These are phyloP conservation scores for Coelopa pilipes DNA, from an alignment of 2,888 invertebrate genomes.

Conservation along the genomic window DNA sequence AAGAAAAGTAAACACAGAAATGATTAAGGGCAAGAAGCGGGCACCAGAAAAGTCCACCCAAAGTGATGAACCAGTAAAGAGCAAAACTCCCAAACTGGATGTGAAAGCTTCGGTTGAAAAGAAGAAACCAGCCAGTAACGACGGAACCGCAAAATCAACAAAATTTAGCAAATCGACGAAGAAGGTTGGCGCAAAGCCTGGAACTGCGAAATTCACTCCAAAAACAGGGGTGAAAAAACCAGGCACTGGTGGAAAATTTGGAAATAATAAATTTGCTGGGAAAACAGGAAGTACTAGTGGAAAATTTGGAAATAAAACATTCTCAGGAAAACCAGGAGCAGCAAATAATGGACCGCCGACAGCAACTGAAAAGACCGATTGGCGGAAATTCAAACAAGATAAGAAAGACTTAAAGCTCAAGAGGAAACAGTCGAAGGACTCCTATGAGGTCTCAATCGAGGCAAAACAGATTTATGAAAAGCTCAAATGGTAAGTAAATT, in stretches of 20 bases:
- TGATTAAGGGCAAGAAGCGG: conserved; percentile 44
- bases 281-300: conserved; percentile 34
- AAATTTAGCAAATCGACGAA: conserved; percentile 42
- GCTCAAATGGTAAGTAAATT: conserved; percentile 58
- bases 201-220: conserved; percentile 37
- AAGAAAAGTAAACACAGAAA: conserved; percentile 1
- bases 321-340: conserved; percentile 37
- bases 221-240: conserved; percentile 39
- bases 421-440: conserved; percentile 71
- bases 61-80: conserved; percentile 32
- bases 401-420: conserved; percentile 77
- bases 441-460: conserved; percentile 69
- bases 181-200: conserved; percentile 11
- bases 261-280: conserved; percentile 41
- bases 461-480: conserved; percentile 74
- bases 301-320: conserved; percentile 36
- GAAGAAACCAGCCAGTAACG: background rate
- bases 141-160: background rate
- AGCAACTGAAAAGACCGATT: conserved; percentile 72
- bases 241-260: conserved; percentile 34
- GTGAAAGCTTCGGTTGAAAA: background rate
- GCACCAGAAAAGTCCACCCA: conserved; percentile 12
- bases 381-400: conserved; percentile 80
- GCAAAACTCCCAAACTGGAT: conserved; percentile 37
- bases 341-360: conserved; percentile 32